Evolutionary conservation across 2,888 invertebrate species (phyloP).

Genomic region (Ennomos erosarius): DNA sequence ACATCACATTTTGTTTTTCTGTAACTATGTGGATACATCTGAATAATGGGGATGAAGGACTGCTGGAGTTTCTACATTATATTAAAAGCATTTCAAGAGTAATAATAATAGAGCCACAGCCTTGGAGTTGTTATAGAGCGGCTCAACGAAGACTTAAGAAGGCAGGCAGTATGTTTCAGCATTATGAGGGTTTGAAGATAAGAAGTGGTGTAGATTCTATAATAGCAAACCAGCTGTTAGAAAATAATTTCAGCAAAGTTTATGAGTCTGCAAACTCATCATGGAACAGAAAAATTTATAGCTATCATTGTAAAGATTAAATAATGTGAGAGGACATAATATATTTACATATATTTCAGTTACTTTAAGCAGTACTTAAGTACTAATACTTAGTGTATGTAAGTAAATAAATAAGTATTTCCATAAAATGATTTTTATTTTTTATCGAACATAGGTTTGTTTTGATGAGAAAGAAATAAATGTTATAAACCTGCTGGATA

Average conservation of each 20-base stretch:
- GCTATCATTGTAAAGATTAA: conserved; percentile 75
- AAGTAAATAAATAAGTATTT: too few relatives aligned
- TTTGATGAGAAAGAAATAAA: too few relatives aligned
- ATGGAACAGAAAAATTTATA: conserved; percentile 89
- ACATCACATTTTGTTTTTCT: conserved; percentile 91
- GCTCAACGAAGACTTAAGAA: conserved; percentile 90
- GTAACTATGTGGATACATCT: conserved; percentile 97
- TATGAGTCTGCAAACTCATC: conserved; percentile 85
- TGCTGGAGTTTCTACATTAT: conserved; percentile 86
- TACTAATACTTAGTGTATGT: too few relatives aligned
- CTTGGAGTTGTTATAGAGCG: conserved; percentile 93
- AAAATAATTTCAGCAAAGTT: conserved; percentile 79
- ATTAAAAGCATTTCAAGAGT: conserved; percentile 82
- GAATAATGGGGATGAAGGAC: conserved; percentile 91
- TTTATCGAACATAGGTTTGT: too few relatives aligned
- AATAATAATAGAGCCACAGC: conserved; percentile 92
- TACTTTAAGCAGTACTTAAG: too few relatives aligned
- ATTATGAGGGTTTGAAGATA: conserved; percentile 85
- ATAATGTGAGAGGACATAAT: not conserved
- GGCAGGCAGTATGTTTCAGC: conserved; percentile 86
- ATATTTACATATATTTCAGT: not conserved
- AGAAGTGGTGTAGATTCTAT: conserved; percentile 85
- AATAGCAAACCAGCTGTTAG: conserved; percentile 84
- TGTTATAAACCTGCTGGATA: too few relatives aligned
- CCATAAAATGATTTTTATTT: too few relatives aligned